phyloP scores from a whole-genome alignment of 2,797 vertebrate species.

The Rhabdophis nuchalis region DNA sequence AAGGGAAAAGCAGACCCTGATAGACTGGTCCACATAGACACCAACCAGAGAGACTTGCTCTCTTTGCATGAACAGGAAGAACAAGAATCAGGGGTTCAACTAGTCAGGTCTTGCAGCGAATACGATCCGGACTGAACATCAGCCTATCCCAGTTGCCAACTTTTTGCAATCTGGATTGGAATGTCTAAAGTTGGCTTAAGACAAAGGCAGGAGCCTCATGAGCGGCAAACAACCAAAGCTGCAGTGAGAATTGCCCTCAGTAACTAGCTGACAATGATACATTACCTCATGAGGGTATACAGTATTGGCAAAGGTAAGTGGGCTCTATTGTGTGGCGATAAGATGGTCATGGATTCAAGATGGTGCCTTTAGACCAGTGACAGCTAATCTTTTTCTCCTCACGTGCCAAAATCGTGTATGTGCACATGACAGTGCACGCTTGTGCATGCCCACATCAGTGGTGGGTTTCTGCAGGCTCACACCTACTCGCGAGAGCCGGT shows the following conservation, averaged over 20 bases:
- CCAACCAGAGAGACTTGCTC: background rate
- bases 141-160: background rate
- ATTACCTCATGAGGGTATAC: background rate
- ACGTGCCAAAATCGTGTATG: too few species aligned
- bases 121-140: background rate
- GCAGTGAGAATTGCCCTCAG: background rate
- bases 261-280: background rate
- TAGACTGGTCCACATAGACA: background rate
- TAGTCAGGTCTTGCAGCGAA: background rate
- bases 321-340: background rate
- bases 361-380: too few species aligned
- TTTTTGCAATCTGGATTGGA: background rate
- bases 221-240: background rate
- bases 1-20: too few species aligned
- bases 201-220: background rate
- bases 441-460: too few species aligned
- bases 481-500: too few species aligned
- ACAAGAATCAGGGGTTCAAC: background rate
- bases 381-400: too few species aligned
- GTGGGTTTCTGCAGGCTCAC: too few species aligned
- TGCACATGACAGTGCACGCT: too few species aligned
- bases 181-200: background rate
- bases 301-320: background rate
- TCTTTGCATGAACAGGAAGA: background rate
- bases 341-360: background rate